phyloP scores from a whole-genome alignment of 2,888 invertebrate species.

The Troilus luridus region DNA sequence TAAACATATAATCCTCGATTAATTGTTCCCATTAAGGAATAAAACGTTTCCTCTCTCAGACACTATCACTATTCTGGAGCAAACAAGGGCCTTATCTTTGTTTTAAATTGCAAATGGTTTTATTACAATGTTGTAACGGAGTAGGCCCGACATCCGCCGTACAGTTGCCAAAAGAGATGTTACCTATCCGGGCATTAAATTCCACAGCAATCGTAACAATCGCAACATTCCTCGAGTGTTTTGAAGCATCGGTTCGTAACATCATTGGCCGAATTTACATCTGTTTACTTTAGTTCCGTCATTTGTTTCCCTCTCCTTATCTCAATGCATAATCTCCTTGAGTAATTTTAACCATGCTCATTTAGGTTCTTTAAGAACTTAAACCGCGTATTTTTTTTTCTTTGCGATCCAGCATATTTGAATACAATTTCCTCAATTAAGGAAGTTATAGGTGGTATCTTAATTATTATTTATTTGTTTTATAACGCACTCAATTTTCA shows the following conservation, averaged over 20 bases:
- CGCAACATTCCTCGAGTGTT: not conserved
- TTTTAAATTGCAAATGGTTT: conserved; percentile 41
- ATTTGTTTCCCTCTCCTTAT: not conserved
- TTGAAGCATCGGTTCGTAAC: not conserved
- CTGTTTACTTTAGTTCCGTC: not conserved
- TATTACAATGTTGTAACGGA: not conserved
- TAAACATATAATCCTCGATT: not conserved
- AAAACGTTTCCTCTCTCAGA: not conserved
- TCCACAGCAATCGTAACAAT: not conserved
- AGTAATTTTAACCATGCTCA: not conserved
- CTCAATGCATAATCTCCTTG: not conserved
- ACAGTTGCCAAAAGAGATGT: not conserved
- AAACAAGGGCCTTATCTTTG: not conserved
- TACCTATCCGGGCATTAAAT: not conserved
- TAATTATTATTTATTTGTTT: not conserved
- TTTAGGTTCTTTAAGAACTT: not conserved
- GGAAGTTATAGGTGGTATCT: not conserved
- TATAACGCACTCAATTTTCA: not conserved
- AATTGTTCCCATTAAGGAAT: not conserved
- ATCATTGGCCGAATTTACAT: not conserved
- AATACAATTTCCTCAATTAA: not conserved
- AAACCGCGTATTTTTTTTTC: not conserved
- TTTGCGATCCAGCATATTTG: not conserved
- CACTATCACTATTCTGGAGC: not conserved
- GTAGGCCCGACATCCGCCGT: not conserved